phyloP scores from a whole-genome alignment of 2,113 vertebrate genomes.

The Eptesicus fuscus region DNA sequence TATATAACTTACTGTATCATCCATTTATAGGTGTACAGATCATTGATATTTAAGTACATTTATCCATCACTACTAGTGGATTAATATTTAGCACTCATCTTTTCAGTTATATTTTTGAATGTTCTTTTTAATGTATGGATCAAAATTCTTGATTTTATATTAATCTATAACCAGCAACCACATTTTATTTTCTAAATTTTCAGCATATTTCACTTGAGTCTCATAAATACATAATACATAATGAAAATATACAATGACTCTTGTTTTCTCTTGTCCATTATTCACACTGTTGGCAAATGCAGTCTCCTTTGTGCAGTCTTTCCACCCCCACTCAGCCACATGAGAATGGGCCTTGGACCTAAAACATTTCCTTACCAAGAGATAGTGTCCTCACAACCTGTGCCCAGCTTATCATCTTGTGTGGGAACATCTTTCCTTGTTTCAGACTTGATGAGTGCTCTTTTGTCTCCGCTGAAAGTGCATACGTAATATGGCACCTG shows the following conservation, averaged over 20 bases:
- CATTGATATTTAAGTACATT: neutral
- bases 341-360: neutral
- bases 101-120: neutral
- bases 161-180: neutral
- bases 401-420: neutral
- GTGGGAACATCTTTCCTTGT: neutral
- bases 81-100: neutral
- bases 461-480: constrained; percentile 1
- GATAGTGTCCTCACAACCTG: neutral
- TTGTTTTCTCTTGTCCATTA: neutral
- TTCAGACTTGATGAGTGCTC: neutral
- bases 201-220: neutral
- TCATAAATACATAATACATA: neutral
- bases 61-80: neutral
- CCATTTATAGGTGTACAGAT: neutral
- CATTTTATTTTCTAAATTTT: neutral
- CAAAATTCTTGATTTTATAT: neutral
- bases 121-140: neutral
- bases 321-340: neutral
- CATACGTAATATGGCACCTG: neutral
- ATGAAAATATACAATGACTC: neutral
- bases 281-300: neutral
- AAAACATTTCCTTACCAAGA: neutral
- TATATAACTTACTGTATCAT: neutral
- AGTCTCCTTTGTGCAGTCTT: neutral